Conservation (phyloP, 2,113 vertebrate species). For the Mesembrinibis cayennensis region DNA sequence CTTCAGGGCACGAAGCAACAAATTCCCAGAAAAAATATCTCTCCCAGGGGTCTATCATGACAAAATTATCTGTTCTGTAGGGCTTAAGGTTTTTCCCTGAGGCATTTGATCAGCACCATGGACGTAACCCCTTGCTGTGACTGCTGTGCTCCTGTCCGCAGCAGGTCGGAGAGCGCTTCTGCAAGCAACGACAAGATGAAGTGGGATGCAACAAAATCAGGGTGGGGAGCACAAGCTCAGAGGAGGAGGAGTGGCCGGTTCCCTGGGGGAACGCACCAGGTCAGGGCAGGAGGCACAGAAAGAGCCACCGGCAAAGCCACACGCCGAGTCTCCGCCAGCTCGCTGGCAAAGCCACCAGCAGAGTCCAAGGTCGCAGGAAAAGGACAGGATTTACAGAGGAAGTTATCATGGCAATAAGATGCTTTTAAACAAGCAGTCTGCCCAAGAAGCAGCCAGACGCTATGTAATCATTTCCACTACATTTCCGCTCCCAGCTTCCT, state of each 20-base stretch:
- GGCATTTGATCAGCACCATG: background rate
- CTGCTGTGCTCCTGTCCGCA: background rate
- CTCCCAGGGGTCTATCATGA: background rate
- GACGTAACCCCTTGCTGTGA: rapidly evolving
- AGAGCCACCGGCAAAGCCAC: background rate
- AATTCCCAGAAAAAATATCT: background rate
- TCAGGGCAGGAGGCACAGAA: background rate
- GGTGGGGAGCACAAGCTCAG: background rate
- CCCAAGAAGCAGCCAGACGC: background rate
- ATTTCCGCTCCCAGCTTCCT: background rate
- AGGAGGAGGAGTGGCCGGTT: background rate
- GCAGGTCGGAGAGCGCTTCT: background rate
- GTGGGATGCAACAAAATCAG: rapidly evolving
- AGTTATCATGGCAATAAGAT: rapidly evolving
- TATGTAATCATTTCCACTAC: background rate
- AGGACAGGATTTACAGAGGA: background rate
- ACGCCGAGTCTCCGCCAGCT: rapidly evolving
- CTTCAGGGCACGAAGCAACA: background rate
- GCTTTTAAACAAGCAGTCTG: background rate
- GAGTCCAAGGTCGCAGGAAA: background rate
- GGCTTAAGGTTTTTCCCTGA: background rate
- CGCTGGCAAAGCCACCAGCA: background rate
- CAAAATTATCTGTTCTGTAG: background rate
- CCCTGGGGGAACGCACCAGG: background rate
- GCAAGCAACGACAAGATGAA: rapidly evolving